Percentiles rank a stretch among this genome's conserved stretches.
These are phyloP conservation scores for Archips crataeganus DNA, from an alignment of 2,888 invertebrate genomes.

Conservation along the genomic window DNA sequence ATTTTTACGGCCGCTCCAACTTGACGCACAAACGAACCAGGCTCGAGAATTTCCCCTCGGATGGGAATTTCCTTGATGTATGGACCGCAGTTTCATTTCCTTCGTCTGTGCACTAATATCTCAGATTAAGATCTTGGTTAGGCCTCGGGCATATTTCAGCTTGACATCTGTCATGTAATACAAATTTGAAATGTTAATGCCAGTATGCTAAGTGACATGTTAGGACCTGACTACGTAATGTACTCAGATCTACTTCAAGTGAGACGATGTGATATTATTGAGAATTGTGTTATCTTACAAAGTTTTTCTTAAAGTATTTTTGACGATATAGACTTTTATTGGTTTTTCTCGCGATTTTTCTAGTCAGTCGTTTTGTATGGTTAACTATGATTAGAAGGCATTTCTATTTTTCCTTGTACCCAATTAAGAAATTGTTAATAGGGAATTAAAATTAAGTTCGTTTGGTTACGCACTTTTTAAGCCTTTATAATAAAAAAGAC, in stretches of 20 bases:
- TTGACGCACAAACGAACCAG: background rate
- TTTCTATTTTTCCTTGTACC: too few relatives aligned
- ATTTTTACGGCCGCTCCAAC: background rate
- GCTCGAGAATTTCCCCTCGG: constrained; percentile 11
- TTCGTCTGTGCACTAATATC: constrained; percentile 11
- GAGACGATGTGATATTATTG: background rate
- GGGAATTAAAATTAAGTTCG: too few relatives aligned
- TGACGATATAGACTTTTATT: too few relatives aligned
- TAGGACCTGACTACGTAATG: background rate
- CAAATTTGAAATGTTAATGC: background rate
- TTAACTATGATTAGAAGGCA: too few relatives aligned
- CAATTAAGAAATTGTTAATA: too few relatives aligned
- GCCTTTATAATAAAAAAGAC: too few relatives aligned
- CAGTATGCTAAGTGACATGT: background rate
- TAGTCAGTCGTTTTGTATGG: too few relatives aligned
- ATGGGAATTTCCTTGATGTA: constrained; percentile 19
- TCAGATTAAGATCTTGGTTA: background rate
- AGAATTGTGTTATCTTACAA: too few relatives aligned
- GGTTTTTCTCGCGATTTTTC: too few relatives aligned
- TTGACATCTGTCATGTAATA: constrained; percentile 7
- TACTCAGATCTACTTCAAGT: background rate
- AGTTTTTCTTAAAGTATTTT: too few relatives aligned
- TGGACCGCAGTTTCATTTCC: constrained; percentile 19
- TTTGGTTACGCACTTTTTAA: too few relatives aligned
- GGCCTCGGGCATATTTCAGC: constrained; percentile 7